Evolutionary conservation across 2,797 vertebrate species (phyloP), one percentile per base, ranked within the genome.

Genomic region (Myotis daubentonii): DNA sequence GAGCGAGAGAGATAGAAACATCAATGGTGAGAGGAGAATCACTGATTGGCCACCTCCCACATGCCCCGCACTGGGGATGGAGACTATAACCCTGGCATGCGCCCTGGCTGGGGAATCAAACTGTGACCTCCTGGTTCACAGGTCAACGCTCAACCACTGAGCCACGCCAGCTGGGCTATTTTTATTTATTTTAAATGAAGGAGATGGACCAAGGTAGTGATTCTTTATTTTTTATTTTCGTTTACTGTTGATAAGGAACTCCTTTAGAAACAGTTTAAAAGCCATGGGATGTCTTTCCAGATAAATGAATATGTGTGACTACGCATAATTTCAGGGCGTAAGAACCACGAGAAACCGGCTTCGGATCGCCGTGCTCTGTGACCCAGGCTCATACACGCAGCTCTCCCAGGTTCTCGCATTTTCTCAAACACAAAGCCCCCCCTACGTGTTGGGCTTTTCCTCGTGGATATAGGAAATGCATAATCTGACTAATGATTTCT

Each of bases 401-500:
- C 2, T 22, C 65, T 78, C 81, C 49, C 92, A 89, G 75, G 41
- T 75, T 60, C 94, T 76, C 36, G 74, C 33, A 36, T 78, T 94
- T 94, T 94, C 60, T 90, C 88, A 82, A 60, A 81, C 8, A 30
- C 41, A 87, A 68, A 79, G 78, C 80, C 94, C 60, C 60, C 70
- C 76, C 94, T n/a, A 28, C 2, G 8, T 65, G 93, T 95, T 72
- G 84, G 82, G 38, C 71, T 89, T 95, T 95, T 82, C 57, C 74
- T 94, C 49, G 60, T 33, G 85, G 53, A 84, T 94, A 84, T 44
- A 90, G 93, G 96, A 91, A 96, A 90, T 79, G 76, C 87, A 75
- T 96, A 97, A 96, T 96, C 79, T 96, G 94, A 93, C 93, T 96
- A 96, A 97, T 92, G 91, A 96, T 96, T 96, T 97, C 95, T 36